Base-by-base conservation (phyloP, 2,888 invertebrate species). In the Chirona hameri region DNA sequence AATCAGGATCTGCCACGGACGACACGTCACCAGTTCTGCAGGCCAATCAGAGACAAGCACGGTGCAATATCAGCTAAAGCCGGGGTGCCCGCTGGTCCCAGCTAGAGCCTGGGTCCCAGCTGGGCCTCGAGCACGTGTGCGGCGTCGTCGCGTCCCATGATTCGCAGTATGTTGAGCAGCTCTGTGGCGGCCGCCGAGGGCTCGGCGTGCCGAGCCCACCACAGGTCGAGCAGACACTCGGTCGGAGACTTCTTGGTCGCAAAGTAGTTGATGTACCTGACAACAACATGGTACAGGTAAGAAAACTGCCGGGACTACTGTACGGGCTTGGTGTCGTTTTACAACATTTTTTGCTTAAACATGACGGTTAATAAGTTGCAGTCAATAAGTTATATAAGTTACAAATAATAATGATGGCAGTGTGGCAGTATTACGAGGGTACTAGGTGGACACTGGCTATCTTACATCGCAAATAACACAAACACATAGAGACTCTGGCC, bases 241-340 rank as follows among this genome's bases (percentile, higher is more conserved):
- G 98, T 97, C 18, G 98, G 98, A 85, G 97, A 97, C 84, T 95
- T 92, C 88, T 98, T 97, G 82, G 97, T 96, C 79, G 97, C 97
- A 89, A 99, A 98, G 90, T 95, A 98, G 88, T 97, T 97, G 87
- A 96, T 96, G 89, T 96, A 97, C 87, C 92, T 92, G 87, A 39
- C 2, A 39, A 5, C 4, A 39, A 7, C 7, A 7, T 39, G 39
- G n/a, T n/a, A n/a, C n/a, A n/a, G n/a, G n/a, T n/a, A n/a, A n/a
- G n/a, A n/a, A n/a, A n/a, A n/a, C n/a, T 39, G 39, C 7, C 39
- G 7, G 39, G 4, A 39, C 39, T 39, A 39, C 7, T 39, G 39
- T 2, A 7, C 39, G 7, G 39, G 2, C 39, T 39, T 7, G 39
- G 4, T 39, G 39, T 39, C 39, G 39, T 39, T 7, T 39, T 39